Base-by-base conservation (phyloP, 2,113 vertebrate genomes). In the Pelmatolapia mariae region DNA sequence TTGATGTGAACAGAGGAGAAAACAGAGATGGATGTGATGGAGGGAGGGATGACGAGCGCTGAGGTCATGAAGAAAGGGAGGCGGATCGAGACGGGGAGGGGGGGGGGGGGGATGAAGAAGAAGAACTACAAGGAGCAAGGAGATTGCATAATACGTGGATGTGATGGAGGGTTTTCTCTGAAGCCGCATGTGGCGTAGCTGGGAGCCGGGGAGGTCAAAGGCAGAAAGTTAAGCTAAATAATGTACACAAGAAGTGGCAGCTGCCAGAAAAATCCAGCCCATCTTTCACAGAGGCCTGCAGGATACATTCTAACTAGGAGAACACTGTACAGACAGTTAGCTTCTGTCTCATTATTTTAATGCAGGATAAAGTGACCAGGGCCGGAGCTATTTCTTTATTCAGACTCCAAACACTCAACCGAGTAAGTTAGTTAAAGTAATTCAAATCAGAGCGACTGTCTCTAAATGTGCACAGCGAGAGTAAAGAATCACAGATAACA, bases 231-330 rank as follows among this genome's bases (percentile, higher is more conserved):
- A 89, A 89, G 83, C 82, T 90, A 93, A 94, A 94, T 95, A 93
- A 95, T 95, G 90, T 86, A 93, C 84, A 95, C 87, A 84, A 89
- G 93, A 95, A 94, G 92, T 95, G 94, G 93, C 95, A 96, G 93
- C 95, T 96, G 95, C 93, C 94, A 95, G 88, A 94, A 95, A 94
- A 93, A 94, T 95, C 24, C 84, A 80, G 76, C 63, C 79, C 38
- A 52, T 88, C 85, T 40, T 90, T 86, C 87, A 87, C 89, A 91
- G 50, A 92, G 84, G 85, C 92, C 93, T 94, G 89, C 93, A 90
- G 92, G 92, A 91, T 33, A 92, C 78, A 86, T 66, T 86, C 89
- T 91, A 94, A 95, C 88, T 87, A 91, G 63, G 88, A 73, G 59
- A 76, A 50, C 50, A 56, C 81, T 61, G 63, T 83, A 86, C 61